phyloP scores from a whole-genome alignment of 2,113 vertebrate genomes.

The Datnioides undecimradiatus region DNA sequence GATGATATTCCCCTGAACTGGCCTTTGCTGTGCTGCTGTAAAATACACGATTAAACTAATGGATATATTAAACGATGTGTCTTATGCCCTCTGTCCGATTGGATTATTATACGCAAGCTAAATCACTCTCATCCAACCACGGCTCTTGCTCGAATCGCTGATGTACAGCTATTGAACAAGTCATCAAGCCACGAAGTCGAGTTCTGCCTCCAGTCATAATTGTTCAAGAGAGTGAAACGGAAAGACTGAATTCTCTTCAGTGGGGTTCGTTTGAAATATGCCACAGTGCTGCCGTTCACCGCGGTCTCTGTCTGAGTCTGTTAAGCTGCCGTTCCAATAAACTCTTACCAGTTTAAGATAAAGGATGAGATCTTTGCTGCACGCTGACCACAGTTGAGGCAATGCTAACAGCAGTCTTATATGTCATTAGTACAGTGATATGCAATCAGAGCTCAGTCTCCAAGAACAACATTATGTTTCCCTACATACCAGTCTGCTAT shows the following conservation, averaged over 20 bases:
- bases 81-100: not conserved
- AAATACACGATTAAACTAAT: not conserved
- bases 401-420: not conserved
- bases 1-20: not conserved
- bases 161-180: not conserved
- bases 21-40: not conserved
- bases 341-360: slow-evolving; percentile 20
- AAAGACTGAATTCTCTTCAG: not conserved
- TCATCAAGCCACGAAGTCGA: slow-evolving; percentile 1
- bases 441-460: slow-evolving; percentile 26
- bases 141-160: not conserved
- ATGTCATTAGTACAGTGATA: not conserved
- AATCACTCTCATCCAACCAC: not conserved
- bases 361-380: slow-evolving; percentile 12
- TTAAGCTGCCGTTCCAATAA: slow-evolving; percentile 19
- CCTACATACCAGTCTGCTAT: not conserved
- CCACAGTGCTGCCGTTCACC: not conserved
- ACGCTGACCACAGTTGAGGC: not conserved
- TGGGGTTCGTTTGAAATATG: slow-evolving; percentile 17
- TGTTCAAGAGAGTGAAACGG: not conserved
- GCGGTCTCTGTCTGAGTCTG: not conserved
- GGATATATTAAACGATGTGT: not conserved
- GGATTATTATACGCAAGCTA: slow-evolving; percentile 5
- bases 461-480: slow-evolving; percentile 22
- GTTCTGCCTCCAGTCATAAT: slow-evolving; percentile 15